Evolutionary conservation across 2,113 vertebrate genomes (phyloP).

Genomic region (Vulpes ferrilata): DNA sequence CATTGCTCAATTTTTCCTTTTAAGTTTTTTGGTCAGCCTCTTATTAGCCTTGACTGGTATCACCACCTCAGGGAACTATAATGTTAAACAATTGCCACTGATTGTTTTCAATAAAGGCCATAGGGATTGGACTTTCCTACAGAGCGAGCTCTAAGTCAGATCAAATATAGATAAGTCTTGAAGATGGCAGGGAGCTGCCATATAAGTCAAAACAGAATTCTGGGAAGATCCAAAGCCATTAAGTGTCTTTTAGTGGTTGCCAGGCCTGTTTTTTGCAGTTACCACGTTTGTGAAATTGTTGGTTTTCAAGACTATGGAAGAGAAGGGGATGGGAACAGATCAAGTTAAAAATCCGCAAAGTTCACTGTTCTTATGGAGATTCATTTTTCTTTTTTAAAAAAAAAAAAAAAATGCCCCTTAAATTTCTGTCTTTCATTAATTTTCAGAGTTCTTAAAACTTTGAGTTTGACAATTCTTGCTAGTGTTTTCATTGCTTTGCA

Average conservation of each 20-base stretch:
- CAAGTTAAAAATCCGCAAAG: constrained; percentile 10
- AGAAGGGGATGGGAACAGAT: not conserved
- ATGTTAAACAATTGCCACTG: not conserved
- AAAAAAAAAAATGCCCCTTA: not conserved
- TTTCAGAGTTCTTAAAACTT: not conserved
- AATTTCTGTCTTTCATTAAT: not conserved
- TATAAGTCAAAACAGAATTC: not conserved
- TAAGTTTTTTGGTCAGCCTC: not conserved
- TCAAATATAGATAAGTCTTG: not conserved
- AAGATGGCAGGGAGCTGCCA: not conserved
- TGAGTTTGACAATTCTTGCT: constrained; percentile 3
- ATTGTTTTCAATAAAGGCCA: not conserved
- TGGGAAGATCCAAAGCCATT: not conserved
- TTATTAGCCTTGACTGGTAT: not conserved
- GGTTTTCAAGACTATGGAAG: not conserved
- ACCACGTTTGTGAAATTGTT: not conserved
- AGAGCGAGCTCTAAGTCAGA: constrained; percentile 1
- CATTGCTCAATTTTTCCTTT: not conserved
- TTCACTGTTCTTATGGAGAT: not conserved
- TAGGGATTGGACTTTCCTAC: not conserved
- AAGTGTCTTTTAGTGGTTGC: not conserved
- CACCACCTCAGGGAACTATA: not conserved
- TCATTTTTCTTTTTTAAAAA: not conserved
- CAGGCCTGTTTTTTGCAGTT: not conserved
- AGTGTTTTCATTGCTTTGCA: not conserved